Conservation (phyloP, 1,140 invertebrate species). For the Cydia amplana region DNA sequence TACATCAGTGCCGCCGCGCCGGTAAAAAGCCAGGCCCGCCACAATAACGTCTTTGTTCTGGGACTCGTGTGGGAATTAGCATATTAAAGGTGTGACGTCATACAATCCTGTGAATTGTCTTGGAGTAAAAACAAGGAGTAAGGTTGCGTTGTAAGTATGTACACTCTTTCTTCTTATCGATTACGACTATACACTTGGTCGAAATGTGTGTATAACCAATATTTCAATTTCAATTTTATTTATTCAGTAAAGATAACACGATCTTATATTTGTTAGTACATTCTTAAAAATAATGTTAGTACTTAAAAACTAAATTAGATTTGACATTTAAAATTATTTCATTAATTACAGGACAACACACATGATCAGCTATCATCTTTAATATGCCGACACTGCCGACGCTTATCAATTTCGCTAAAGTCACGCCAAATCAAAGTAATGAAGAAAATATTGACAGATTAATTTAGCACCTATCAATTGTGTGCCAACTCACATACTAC, state of each 20-base stretch:
- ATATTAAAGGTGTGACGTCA: constrained; percentile 57
- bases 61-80: constrained; percentile 49
- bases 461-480: background rate
- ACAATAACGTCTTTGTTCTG: constrained; percentile 45
- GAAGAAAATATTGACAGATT: background rate
- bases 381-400: background rate
- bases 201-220: too few species aligned
- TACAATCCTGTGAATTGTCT: constrained; percentile 7
- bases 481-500: background rate
- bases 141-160: too few species aligned
- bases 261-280: too few species aligned
- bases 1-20: constrained; percentile 28
- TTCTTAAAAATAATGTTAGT: too few species aligned
- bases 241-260: too few species aligned
- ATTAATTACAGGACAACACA: too few species aligned
- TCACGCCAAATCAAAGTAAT: background rate
- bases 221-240: too few species aligned
- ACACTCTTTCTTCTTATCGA: too few species aligned
- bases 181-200: too few species aligned
- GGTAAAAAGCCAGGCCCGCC: constrained; percentile 32
- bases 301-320: too few species aligned
- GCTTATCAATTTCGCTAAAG: background rate
- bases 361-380: too few species aligned
- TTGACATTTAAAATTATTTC: too few species aligned
- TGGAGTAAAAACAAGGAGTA: background rate